Evolutionary conservation across 2,888 invertebrate genomes (phyloP).

Genomic region (Oxystoma pomonae): DNA sequence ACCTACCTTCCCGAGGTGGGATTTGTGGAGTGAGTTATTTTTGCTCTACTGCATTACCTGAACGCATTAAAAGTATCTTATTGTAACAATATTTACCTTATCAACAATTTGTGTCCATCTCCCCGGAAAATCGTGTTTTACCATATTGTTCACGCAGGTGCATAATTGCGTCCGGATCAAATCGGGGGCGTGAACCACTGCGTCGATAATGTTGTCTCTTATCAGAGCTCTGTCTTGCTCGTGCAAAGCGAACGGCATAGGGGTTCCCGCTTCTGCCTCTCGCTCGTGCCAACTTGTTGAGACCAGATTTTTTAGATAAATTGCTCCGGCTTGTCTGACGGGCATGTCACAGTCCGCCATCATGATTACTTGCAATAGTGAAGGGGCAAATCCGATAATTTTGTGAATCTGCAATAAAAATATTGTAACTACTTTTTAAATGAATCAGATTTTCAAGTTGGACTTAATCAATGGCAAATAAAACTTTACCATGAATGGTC

Average conservation of each 20-base stretch:
- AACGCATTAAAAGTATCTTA: too few relatives aligned
- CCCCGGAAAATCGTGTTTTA: slow-evolving; percentile 93
- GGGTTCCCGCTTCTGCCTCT: slow-evolving; percentile 65
- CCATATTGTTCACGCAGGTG: slow-evolving; percentile 88
- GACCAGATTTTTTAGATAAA: slow-evolving; percentile 62
- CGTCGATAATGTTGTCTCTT: slow-evolving; percentile 91
- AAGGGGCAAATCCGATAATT: slow-evolving; percentile 95
- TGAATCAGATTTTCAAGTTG: too few relatives aligned
- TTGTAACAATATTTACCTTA: slow-evolving; percentile 78
- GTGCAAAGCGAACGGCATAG: slow-evolving; percentile 81
- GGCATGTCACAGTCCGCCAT: slow-evolving; percentile 84
- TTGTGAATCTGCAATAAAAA: slow-evolving; percentile 75
- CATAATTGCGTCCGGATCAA: slow-evolving; percentile 86
- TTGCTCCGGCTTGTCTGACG: slow-evolving; percentile 92
- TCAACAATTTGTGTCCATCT: slow-evolving; percentile 95
- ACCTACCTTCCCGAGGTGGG: too few relatives aligned
- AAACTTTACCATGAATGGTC: too few relatives aligned
- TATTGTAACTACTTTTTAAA: too few relatives aligned
- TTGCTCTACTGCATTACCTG: too few relatives aligned
- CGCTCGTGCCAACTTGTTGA: slow-evolving; percentile 70
- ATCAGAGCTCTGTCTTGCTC: slow-evolving; percentile 95
- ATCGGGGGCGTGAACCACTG: slow-evolving; percentile 89
- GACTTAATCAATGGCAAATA: too few relatives aligned
- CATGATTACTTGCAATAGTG: slow-evolving; percentile 91
- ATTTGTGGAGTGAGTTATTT: too few relatives aligned